phyloP scores from a whole-genome alignment of 1,140 invertebrate species.

The Araneus ventricosus region DNA sequence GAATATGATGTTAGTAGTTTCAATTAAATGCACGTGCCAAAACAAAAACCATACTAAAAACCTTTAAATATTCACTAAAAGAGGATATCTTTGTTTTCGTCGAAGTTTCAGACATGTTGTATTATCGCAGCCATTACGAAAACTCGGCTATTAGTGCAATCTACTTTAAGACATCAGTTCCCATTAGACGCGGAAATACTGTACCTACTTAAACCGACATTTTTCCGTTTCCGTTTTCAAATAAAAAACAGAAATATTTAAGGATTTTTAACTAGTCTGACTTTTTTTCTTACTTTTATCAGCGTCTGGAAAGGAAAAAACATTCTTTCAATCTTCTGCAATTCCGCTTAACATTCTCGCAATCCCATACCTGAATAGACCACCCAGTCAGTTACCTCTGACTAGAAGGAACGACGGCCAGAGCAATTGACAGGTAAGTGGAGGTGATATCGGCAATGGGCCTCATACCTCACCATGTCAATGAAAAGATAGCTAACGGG shows the following conservation, averaged over 20 bases:
- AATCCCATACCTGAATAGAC: neutral
- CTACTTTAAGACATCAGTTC: no score
- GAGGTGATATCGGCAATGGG: neutral
- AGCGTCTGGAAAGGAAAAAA: neutral
- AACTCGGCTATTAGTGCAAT: no score
- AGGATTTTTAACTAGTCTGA: neutral
- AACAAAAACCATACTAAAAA: no score
- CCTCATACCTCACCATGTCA: neutral
- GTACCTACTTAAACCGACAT: no score
- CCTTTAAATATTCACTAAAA: no score
- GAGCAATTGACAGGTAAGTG: neutral
- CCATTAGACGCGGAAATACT: no score
- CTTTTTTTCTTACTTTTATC: neutral
- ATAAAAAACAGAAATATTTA: neutral
- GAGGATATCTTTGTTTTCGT: no score
- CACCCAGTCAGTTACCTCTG: neutral
- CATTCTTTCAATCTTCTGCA: neutral
- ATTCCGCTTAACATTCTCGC: neutral
- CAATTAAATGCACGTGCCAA: no score
- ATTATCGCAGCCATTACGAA: no score
- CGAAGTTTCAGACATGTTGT: no score
- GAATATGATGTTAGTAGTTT: no score
- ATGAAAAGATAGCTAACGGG: conserved; percentile 17
- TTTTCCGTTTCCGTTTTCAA: no score
- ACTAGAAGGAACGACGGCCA: neutral